A percentile compares a stretch with the other conserved stretches of the same genome.
These are phyloP conservation scores for Nasonia longicornis DNA, from an alignment of 1,140 invertebrate species.

Conservation along the genomic window DNA sequence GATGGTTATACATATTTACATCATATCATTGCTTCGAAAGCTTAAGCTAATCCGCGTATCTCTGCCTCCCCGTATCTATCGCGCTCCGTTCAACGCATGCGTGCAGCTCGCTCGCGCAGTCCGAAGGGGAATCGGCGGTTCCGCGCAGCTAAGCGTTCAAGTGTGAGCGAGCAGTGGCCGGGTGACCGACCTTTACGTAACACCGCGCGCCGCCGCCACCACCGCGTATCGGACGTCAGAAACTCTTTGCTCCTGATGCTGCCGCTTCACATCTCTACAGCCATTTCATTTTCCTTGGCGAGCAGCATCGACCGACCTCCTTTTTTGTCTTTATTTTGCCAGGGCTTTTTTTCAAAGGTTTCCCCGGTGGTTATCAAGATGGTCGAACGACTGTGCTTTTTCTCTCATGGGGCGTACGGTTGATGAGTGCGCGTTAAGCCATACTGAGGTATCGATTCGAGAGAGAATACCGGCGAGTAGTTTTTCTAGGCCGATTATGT, in stretches of 20 bases:
- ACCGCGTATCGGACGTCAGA: slow-evolving; percentile 58
- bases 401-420: not conserved
- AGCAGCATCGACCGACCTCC: slow-evolving; percentile 43
- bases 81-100: not conserved
- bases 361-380: too few species aligned
- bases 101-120: slow-evolving; percentile 26
- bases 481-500: not conserved
- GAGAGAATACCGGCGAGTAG: not conserved
- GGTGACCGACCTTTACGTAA: slow-evolving; percentile 71
- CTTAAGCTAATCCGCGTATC: too few species aligned
- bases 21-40: too few species aligned
- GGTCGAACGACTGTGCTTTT: not conserved
- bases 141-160: slow-evolving; percentile 23
- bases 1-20: too few species aligned
- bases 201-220: slow-evolving; percentile 59
- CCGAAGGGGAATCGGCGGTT: not conserved
- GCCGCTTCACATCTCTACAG: slow-evolving; percentile 44
- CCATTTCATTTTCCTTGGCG: slow-evolving; percentile 18
- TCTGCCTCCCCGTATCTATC: too few species aligned
- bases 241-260: slow-evolving; percentile 42
- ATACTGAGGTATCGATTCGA: not conserved
- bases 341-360: not conserved
- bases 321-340: slow-evolving; percentile 36
- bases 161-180: slow-evolving; percentile 55
- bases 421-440: not conserved